phyloP scores from a whole-genome alignment of 2,797 vertebrate genomes.

The Paedocypris micromegethes region DNA sequence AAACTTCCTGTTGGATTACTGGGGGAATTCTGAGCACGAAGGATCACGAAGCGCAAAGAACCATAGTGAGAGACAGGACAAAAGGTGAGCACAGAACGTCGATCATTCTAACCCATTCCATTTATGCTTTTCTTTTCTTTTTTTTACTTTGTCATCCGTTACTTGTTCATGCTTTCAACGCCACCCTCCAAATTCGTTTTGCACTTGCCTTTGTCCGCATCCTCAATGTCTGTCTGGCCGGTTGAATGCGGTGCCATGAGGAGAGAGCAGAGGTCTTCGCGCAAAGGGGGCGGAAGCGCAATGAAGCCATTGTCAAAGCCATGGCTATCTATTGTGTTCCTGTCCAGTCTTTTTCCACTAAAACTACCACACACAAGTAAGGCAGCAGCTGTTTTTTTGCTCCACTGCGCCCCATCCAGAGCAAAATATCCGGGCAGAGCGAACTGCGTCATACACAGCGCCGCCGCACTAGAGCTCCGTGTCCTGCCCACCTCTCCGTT shows the following conservation, averaged over 20 bases:
- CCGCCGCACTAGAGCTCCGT: conserved; percentile 11
- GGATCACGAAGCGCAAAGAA: conserved; percentile 4
- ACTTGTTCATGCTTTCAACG: conserved; percentile 39
- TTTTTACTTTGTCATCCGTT: conserved; percentile 53
- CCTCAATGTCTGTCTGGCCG: conserved; percentile 68
- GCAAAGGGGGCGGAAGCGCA: conserved; percentile 44
- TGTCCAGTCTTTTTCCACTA: conserved; percentile 35
- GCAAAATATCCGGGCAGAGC: background rate
- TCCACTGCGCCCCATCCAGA: conserved; percentile 2
- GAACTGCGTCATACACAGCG: conserved; percentile 12
- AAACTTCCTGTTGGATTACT: conserved; percentile 47
- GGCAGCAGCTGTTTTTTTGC: conserved; percentile 24
- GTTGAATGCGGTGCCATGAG: conserved; percentile 71
- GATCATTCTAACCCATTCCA: conserved; percentile 65
- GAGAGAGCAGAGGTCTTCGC: conserved; percentile 60
- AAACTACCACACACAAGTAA: conserved; percentile 13
- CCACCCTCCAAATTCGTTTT: conserved; percentile 52
- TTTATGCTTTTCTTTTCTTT: conserved; percentile 57
- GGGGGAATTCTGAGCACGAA: conserved; percentile 25
- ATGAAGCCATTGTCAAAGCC: conserved; percentile 76
- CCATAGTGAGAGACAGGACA: conserved; percentile 61
- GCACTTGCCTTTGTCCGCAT: conserved; percentile 72
- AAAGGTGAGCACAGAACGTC: conserved; percentile 76
- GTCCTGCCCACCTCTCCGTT: background rate
- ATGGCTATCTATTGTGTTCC: conserved; percentile 72